Evolutionary conservation across 2,888 invertebrate genomes (phyloP), one percentile per base, ranked within the genome.

Genomic region (Phengaris alcon): DNA sequence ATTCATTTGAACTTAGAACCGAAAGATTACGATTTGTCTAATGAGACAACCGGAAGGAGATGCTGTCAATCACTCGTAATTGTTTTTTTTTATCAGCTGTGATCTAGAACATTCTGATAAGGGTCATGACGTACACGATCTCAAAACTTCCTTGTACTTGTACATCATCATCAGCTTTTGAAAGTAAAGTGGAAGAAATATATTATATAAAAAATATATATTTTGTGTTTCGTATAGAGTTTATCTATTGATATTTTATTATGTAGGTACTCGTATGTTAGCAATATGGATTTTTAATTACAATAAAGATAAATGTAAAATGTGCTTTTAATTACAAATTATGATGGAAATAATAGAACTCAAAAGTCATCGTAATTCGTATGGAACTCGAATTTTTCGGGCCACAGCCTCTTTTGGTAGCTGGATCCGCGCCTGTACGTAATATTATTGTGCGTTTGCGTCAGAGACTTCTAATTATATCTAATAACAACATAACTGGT

Each of bases 41-140:
- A 64, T 35, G 64, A 64, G 64, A 64, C 64, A 64, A 64, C 35
- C 64, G 64, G 64, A 64, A 64, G 35, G 64, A 64, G 64, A 64
- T 35, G 35, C 6, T 64, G 64, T 44, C 64, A 44, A 64, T 64
- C 64, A 64, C 12, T 35, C 64, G 64, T 64, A 64, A 44, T 64
- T 44, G 64, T 64, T 64, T 6, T 64, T 64, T 64, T 1, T 64
- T 64, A 64, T 64, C 64, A 35, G 35, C 35, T 22, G 35, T 22
- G 35, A 44, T 64, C 64, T 64, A 64, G 64, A 64, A 64, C 12
- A 64, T 22, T 59, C 10, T 59, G 59, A 59, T 64, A 64, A 64
- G 64, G 64, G 64, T 64, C 64, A 35, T 64, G 64, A 12, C 6
- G 6, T 64, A 64, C 64, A 64, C 64, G 64, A 64, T 64, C 44